Conservation (phyloP, 2,113 vertebrate genomes). For the Pipra filicauda region DNA sequence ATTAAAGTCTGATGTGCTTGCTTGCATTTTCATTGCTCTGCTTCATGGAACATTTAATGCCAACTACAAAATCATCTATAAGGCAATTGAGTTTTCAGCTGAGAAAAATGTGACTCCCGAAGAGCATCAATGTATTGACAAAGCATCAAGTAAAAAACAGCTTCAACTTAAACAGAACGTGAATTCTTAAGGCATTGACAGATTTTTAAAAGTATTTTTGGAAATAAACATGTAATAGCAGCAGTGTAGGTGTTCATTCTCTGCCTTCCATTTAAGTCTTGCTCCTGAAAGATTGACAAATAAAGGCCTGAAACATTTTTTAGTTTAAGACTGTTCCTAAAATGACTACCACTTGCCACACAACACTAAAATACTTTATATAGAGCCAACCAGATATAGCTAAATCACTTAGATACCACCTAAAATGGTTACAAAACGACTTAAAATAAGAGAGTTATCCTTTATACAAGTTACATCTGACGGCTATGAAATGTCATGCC, state of each 20-base stretch:
- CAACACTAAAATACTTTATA: background rate
- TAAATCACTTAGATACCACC: background rate
- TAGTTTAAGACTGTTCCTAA: background rate
- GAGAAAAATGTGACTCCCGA: conserved; percentile 58
- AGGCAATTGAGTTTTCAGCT: conserved; percentile 56
- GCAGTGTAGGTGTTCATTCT: background rate
- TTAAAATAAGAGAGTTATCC: background rate
- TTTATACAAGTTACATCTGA: background rate
- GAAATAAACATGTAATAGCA: background rate
- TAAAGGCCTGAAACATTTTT: background rate
- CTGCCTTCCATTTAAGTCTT: background rate
- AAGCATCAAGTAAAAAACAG: conserved; percentile 23
- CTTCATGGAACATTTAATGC: conserved; percentile 60
- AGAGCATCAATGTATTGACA: conserved; percentile 46
- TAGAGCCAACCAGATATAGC: background rate
- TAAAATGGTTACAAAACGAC: background rate
- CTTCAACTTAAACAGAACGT: conserved; percentile 31
- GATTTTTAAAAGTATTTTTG: background rate
- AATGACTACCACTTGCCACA: background rate
- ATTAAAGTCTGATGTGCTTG: conserved; percentile 63
- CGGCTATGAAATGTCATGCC: background rate
- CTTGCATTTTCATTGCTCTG: conserved; percentile 50
- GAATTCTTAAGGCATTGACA: background rate
- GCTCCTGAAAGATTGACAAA: background rate
- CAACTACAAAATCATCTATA: conserved; percentile 61